Percentiles rank a stretch among this genome's conserved stretches.
Conservation (phyloP, 2,888 invertebrate genomes). For the Muscina levida region DNA sequence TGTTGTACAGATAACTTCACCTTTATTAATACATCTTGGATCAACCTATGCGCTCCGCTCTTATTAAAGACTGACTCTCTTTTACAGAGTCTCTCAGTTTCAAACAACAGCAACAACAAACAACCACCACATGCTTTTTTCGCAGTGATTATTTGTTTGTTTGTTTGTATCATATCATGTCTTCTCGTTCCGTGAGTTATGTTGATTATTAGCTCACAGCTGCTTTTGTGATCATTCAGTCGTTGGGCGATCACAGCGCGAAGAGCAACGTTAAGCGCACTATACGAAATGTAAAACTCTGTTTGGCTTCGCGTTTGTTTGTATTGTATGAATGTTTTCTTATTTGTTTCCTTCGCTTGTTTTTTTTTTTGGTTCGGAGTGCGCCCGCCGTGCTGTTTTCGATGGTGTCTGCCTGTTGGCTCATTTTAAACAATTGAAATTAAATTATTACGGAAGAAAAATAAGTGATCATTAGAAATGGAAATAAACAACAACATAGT, state of each 20-base stretch:
- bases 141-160: constrained; percentile 51
- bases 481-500: not conserved
- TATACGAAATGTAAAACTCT: constrained; percentile 22
- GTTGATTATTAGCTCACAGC: constrained; percentile 49
- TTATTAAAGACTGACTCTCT: no score
- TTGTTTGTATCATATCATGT: constrained; percentile 19
- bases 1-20: no score
- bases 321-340: constrained; percentile 2
- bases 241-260: constrained; percentile 44
- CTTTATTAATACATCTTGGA: no score
- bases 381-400: not conserved
- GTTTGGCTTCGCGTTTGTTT: constrained; percentile 28
- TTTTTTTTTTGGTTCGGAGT: not conserved
- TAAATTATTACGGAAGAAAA: constrained; percentile 54
- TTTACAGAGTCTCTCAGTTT: not conserved
- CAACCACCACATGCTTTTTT: constrained; percentile 45
- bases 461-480: constrained; percentile 40
- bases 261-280: constrained; percentile 45
- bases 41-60: no score
- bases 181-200: constrained; percentile 42
- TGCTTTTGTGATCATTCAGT: constrained; percentile 50
- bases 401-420: constrained; percentile 30
- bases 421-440: constrained; percentile 35
- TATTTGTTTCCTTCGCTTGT: no score
- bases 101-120: constrained; percentile 10